Conservation (phyloP, 2,113 vertebrate species). For the Sebastes schlegelii region DNA sequence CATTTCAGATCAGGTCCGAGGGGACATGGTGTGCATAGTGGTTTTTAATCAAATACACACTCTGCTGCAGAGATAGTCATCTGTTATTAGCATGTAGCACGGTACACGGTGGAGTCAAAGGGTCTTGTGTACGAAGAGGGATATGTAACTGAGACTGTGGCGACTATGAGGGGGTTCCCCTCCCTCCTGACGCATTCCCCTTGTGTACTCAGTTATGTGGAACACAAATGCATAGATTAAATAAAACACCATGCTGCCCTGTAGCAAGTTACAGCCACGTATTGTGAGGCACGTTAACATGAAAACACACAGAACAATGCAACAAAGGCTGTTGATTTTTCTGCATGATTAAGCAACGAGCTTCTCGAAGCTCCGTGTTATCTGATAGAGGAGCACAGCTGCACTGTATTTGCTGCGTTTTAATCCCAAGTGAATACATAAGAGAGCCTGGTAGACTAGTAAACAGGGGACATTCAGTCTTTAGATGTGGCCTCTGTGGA, state of each 20-base stretch:
- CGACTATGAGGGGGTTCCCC: not conserved
- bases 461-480: conserved; percentile 33
- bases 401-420: conserved; percentile 54
- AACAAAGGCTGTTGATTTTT: conserved; percentile 56
- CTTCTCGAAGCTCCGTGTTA: conserved; percentile 38
- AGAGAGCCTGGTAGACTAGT: conserved; percentile 27
- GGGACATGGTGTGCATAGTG: conserved; percentile 33
- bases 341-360: conserved; percentile 58
- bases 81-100: conserved; percentile 63
- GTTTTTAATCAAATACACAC: conserved; percentile 72
- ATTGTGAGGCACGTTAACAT: conserved; percentile 24
- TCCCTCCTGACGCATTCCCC: conserved; percentile 1
- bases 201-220: conserved; percentile 31
- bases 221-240: conserved; percentile 22
- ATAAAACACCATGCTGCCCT: conserved; percentile 45
- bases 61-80: conserved; percentile 63
- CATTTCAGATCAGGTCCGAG: conserved; percentile 17
- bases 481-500: conserved; percentile 34
- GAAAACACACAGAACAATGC: conserved; percentile 37
- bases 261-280: conserved; percentile 21
- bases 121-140: conserved; percentile 21
- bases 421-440: conserved; percentile 43
- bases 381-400: conserved; percentile 67
- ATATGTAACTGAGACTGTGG: conserved; percentile 48
- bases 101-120: conserved; percentile 38